phyloP scores from a whole-genome alignment of 2,113 vertebrate species.

The Sceloporus undulatus region DNA sequence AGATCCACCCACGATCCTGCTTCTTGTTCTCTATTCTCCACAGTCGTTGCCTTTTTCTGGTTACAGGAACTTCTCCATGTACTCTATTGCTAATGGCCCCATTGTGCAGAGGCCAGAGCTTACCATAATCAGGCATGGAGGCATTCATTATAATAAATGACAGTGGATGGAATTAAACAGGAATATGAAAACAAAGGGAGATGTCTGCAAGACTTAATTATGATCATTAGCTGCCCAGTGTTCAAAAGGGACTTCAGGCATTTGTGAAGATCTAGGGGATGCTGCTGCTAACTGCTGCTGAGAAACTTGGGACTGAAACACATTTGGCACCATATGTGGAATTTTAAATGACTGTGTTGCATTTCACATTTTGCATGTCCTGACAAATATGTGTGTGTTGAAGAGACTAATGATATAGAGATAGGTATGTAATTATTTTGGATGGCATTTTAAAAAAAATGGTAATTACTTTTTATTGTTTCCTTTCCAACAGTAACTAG shows the following conservation, averaged over 20 bases:
- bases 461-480: not conserved
- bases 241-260: not conserved
- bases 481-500: no score
- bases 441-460: not conserved
- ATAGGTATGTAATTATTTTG: not conserved
- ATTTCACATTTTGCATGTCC: not conserved
- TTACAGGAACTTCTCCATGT: not conserved
- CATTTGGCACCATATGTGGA: rapidly evolving
- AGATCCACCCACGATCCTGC: not conserved
- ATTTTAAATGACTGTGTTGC: not conserved
- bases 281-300: no score
- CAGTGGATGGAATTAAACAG: not conserved
- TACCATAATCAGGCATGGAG: no score
- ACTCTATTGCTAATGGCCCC: not conserved
- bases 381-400: not conserved
- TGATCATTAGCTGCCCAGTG: not conserved
- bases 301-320: not conserved
- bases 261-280: not conserved
- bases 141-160: not conserved
- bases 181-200: not conserved
- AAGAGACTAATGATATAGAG: not conserved
- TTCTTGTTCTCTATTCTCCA: no score
- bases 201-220: not conserved
- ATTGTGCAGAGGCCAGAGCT: not conserved
- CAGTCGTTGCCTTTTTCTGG: not conserved